Evolutionary conservation across 2,888 invertebrate genomes (phyloP).

Genomic region (Dendrolimus houi): DNA sequence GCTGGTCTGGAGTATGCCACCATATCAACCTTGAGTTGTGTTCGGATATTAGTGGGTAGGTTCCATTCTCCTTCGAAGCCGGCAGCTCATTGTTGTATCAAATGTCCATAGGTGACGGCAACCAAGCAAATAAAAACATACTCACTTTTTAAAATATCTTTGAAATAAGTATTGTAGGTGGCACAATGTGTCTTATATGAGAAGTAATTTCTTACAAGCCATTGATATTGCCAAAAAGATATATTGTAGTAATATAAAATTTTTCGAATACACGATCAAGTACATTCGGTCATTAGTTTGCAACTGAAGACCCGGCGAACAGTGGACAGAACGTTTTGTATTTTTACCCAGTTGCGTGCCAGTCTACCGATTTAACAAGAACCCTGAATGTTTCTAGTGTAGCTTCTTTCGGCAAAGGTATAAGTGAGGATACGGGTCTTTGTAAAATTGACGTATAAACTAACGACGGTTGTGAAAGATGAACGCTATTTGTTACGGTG

Average conservation of each 20-base stretch:
- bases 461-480: conserved; percentile 49
- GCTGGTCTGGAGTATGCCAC: too few species aligned
- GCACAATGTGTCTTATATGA: too few species aligned
- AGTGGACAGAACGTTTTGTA: conserved; percentile 32
- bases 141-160: too few species aligned
- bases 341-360: conserved; percentile 19
- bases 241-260: not conserved
- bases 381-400: conserved; percentile 10
- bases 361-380: conserved; percentile 18
- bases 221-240: too few species aligned
- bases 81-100: too few species aligned
- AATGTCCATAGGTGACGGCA: too few species aligned
- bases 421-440: conserved; percentile 15
- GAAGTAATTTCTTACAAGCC: too few species aligned
- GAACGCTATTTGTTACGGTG: conserved; percentile 43
- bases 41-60: too few species aligned
- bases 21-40: too few species aligned
- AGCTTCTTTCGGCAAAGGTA: conserved; percentile 2
- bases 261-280: conserved; percentile 5
- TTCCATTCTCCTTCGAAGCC: too few species aligned
- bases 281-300: conserved; percentile 37
- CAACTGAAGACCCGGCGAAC: conserved; percentile 29
- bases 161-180: too few species aligned
- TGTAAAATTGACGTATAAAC: conserved; percentile 30
- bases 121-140: too few species aligned